phyloP scores from a whole-genome alignment of 2,888 invertebrate species.

The Sicus ferrugineus region DNA sequence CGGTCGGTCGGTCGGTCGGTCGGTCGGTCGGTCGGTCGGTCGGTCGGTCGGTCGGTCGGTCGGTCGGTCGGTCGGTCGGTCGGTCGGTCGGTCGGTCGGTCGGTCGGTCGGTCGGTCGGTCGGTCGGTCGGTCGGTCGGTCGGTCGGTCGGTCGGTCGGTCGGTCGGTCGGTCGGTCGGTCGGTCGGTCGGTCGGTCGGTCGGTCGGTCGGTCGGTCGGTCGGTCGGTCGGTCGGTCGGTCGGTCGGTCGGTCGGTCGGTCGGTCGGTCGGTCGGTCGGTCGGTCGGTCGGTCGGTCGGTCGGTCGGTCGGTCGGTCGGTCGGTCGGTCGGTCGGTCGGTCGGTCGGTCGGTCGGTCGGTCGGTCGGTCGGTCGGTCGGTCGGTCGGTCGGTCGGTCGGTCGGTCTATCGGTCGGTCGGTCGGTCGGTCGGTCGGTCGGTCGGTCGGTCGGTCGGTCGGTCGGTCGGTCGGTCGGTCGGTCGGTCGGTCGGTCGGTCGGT shows the following conservation, averaged over 20 bases:
- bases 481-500: background rate
- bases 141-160: background rate
- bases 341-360: background rate
- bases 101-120: background rate
- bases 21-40: background rate
- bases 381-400: background rate
- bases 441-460: background rate
- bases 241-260: background rate
- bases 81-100: background rate
- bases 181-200: background rate
- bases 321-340: background rate
- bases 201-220: background rate
- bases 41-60: background rate
- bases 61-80: background rate
- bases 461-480: background rate
- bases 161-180: background rate
- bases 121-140: background rate
- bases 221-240: background rate
- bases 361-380: background rate
- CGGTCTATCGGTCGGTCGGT: too few species aligned
- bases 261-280: background rate
- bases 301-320: background rate
- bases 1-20: background rate
- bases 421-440: background rate
- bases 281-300: background rate